Conservation (phyloP, 2,113 vertebrate species). For the Glareola pratincola region DNA sequence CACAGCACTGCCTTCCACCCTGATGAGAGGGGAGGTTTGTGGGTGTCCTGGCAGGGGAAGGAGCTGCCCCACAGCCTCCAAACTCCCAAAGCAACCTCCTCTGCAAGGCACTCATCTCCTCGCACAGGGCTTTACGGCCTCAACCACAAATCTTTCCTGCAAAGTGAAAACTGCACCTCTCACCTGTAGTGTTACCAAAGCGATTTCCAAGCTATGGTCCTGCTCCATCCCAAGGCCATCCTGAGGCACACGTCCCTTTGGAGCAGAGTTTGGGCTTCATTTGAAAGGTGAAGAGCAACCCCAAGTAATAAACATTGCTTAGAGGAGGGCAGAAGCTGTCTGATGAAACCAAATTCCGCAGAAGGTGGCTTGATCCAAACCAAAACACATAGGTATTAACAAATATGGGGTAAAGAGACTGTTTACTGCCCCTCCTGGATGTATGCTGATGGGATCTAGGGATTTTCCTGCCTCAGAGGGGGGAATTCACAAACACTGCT, state of each 20-base stretch:
- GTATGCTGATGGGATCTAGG: neutral
- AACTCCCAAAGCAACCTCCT: neutral
- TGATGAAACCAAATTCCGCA: neutral
- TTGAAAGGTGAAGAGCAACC: neutral
- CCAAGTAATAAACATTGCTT: neutral
- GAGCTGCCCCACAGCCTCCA: neutral
- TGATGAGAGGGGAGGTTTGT: neutral
- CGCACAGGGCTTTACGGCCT: rapidly evolving
- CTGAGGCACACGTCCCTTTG: neutral
- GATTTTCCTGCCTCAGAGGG: neutral
- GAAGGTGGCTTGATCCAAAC: neutral
- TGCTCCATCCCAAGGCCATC: neutral
- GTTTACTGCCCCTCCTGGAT: neutral
- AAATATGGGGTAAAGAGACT: neutral
- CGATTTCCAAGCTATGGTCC: neutral
- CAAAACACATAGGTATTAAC: neutral
- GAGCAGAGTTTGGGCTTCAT: neutral
- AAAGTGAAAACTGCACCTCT: neutral
- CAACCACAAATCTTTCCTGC: neutral
- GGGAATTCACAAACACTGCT: neutral
- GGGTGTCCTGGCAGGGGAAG: neutral
- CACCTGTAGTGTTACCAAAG: neutral
- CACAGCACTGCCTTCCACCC: neutral
- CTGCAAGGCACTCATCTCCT: neutral
- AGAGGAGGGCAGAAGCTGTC: neutral